Evolutionary conservation across 2,113 vertebrate species (phyloP), one percentile per base, ranked within the genome.

Genomic region (Semnornis frantzii): DNA sequence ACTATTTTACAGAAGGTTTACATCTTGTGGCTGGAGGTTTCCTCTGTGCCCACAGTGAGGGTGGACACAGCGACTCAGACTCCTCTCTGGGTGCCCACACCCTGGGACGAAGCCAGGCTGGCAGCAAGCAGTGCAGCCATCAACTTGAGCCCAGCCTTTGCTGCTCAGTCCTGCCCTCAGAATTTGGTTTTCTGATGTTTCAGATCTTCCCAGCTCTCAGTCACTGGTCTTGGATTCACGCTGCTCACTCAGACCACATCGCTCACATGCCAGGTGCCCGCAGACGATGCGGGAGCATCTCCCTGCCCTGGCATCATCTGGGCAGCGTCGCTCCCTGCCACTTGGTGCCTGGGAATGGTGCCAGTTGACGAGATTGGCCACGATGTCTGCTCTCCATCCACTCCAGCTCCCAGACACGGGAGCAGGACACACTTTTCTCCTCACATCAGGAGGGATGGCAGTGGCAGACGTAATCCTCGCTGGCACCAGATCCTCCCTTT

Each of bases 401-500:
- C 75, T 63, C 18, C 70, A 81, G 84, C 81, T 75, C 77, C 70
- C 73, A 48, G 79, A 24, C 82, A 37, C 8, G 3, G 70, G 72
- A 50, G 77, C 48, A 66, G 80, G 34, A 59, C 65, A 34, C 46
- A 15, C 85, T 90, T 82, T 58, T 58, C 81, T 34, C 9, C 31
- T 65, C 87, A 1, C 72, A 81, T 87, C 75, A 79, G 85, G 72
- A 92, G 75, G 4, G 3, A 54, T 77, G 90, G 95, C 95, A 94
- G 76, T 72, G 48, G 76, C 91, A 69, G 80, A 42, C 80, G 21
- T 92, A 90, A 92, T 92, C 87, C 93, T 18, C 4, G 2, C 93
- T 93, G 94, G 92, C 95, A 95, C 89, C 91, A 58, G 71, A 72
- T 91, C 75, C 93, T 84, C 95, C 89, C 15, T 86, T 95, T 85